Percentiles rank a stretch among this genome's conserved stretches.
Conservation (phyloP, 2,797 vertebrate genomes). For the Enteromius viviparus region DNA sequence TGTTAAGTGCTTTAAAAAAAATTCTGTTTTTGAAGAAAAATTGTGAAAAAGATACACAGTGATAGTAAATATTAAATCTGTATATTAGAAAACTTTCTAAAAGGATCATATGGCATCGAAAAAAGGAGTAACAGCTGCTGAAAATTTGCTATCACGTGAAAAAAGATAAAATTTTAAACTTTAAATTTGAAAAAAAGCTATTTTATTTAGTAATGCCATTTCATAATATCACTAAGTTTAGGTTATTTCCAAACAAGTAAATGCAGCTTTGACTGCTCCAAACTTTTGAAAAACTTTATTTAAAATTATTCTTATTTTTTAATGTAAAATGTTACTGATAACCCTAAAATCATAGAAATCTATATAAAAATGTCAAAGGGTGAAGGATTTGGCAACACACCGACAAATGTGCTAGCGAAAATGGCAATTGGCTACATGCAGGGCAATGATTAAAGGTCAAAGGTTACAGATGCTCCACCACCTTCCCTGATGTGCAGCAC, state of each 20-base stretch:
- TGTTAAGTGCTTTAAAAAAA: background rate
- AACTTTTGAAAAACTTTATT: background rate
- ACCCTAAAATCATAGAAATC: background rate
- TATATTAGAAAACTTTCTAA: background rate
- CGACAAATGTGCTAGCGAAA: background rate
- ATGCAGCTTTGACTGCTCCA: background rate
- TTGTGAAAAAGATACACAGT: background rate
- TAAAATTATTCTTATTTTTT: too few species aligned
- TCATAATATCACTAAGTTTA: background rate
- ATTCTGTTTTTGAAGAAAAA: too few species aligned
- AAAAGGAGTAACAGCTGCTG: background rate
- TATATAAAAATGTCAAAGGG: background rate
- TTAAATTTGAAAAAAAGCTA: background rate
- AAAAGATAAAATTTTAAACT: background rate
- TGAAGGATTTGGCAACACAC: background rate
- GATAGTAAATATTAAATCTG: background rate
- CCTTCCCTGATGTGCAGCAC: slow-evolving; percentile 34
- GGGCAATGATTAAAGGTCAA: slow-evolving; percentile 47
- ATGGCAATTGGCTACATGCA: background rate
- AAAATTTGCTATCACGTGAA: background rate
- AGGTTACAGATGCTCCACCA: slow-evolving; percentile 58
- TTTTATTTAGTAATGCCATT: background rate
- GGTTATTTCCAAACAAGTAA: background rate
- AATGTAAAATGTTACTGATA: background rate
- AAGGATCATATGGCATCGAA: background rate